phyloP scores from a whole-genome alignment of 1,140 invertebrate species.

The Lerema accius region DNA sequence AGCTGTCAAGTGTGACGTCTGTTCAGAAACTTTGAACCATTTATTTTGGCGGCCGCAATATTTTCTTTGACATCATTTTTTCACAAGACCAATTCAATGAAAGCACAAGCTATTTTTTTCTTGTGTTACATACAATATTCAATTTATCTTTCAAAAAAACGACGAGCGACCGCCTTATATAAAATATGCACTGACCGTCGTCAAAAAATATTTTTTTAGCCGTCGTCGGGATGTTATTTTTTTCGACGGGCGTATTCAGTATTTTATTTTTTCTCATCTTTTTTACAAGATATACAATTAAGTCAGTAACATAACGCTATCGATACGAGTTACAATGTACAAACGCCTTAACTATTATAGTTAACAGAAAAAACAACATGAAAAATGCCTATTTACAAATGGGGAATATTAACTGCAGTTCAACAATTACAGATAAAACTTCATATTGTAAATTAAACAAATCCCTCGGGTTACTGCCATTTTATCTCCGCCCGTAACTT shows the following conservation, averaged over 20 bases:
- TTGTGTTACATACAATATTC: conserved; percentile 63
- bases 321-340: conserved; percentile 53
- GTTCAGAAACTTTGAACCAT: conserved; percentile 47
- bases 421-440: background rate
- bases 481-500: background rate
- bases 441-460: conserved; percentile 1
- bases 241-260: conserved; percentile 46
- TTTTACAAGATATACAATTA: conserved; percentile 61
- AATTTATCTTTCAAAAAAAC: conserved; percentile 39
- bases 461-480: background rate
- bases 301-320: conserved; percentile 59
- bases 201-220: conserved; percentile 65
- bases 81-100: conserved; percentile 59
- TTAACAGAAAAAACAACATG: conserved; percentile 40
- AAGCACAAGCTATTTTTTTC: conserved; percentile 71
- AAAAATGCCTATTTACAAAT: conserved; percentile 48
- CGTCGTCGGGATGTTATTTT: conserved; percentile 50
- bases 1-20: conserved; percentile 38
- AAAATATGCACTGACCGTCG: conserved; percentile 66
- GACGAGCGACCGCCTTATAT: conserved; percentile 55
- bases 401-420: conserved; percentile 36
- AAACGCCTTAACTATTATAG: conserved; percentile 45
- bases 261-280: conserved; percentile 53
- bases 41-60: conserved; percentile 66
- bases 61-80: conserved; percentile 59